Evolutionary conservation across 2,113 vertebrate species (phyloP).

Genomic region (Trinectes maculatus): DNA sequence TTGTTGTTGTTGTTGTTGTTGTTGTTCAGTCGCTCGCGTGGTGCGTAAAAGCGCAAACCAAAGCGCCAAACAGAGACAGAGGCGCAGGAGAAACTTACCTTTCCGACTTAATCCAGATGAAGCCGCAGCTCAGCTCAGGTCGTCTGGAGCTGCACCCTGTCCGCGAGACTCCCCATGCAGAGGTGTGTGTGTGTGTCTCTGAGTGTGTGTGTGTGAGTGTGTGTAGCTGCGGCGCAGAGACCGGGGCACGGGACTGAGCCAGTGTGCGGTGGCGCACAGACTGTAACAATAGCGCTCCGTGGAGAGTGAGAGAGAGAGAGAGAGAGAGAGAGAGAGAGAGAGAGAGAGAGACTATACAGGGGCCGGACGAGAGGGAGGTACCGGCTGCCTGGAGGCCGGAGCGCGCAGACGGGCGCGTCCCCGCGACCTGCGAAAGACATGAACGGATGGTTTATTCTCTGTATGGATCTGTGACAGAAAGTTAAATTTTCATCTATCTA

Average conservation of each 20-base stretch:
- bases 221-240: too few species aligned
- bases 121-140: too few species aligned
- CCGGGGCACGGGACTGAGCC: background rate
- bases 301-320: background rate
- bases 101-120: constrained; percentile 38
- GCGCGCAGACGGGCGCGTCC: constrained; percentile 45
- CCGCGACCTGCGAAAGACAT: constrained; percentile 48
- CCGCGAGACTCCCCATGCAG: constrained; percentile 1
- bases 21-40: too few species aligned
- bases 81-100: constrained; percentile 46
- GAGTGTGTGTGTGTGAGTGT: too few species aligned
- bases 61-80: too few species aligned
- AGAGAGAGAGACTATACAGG: constrained; percentile 26
- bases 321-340: background rate
- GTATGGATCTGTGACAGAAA: too few species aligned
- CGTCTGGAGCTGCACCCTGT: constrained; percentile 40
- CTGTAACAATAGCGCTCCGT: constrained; percentile 40
- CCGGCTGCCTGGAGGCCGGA: background rate
- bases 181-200: too few species aligned
- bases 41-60: background rate
- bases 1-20: too few species aligned
- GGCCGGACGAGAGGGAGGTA: constrained; percentile 56
- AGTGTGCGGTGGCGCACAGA: background rate
- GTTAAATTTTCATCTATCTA: too few species aligned
- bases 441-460: background rate